Base-by-base conservation (phyloP, 2,113 vertebrate genomes). In the Ophiodon elongatus region DNA sequence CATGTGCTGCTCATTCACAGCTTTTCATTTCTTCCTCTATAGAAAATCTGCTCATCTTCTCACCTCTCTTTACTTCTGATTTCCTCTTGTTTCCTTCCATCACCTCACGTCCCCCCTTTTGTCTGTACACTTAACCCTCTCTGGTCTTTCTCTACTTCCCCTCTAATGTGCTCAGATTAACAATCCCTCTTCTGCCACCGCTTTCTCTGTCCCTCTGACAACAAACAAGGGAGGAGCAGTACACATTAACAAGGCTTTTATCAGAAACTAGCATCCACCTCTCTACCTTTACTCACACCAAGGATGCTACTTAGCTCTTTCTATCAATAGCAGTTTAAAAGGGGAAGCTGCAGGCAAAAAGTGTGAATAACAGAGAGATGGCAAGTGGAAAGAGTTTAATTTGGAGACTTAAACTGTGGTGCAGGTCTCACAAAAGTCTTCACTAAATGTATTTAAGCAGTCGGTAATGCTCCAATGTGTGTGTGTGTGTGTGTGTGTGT, bases 11-110 rank as follows among this genome's bases (percentile, higher is more conserved):
- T 83, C 68, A 33, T 35, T 66, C 39, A 8, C 39, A 64, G 78
- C 79, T 50, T 88, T 76, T 88, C 84, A 78, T 90, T 88, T 80
- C 78, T 39, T 85, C 83, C 68, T 64, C 65, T 8, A 15, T 57
- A 33, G 41, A 86, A 23, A 39, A 72, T 57, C 23, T 82, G 35
- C 66, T 80, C 73, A 71, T 60, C 65, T 63, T 47, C 76, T 67
- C 78, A 77, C 59, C 50, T 23, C 21, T 59, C 57, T 56, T 73
- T 63, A 59, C 50, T 72, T 72, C 21, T 57, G 69, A 83, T 87
- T 83, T 77, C 37, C n/a, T 73, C 50, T 64, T 67, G 65, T 87
- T 78, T 85, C 56, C 73, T 72, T 23, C 68, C 21, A 59, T 73
- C 70, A 17, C 29, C 43, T 56, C 37, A 14, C 19, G 43, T 71